A percentile compares a stretch with the other conserved stretches of the same genome.
phyloP scores from a whole-genome alignment of 1,140 invertebrate genomes.

The Trichonephila inaurata region DNA sequence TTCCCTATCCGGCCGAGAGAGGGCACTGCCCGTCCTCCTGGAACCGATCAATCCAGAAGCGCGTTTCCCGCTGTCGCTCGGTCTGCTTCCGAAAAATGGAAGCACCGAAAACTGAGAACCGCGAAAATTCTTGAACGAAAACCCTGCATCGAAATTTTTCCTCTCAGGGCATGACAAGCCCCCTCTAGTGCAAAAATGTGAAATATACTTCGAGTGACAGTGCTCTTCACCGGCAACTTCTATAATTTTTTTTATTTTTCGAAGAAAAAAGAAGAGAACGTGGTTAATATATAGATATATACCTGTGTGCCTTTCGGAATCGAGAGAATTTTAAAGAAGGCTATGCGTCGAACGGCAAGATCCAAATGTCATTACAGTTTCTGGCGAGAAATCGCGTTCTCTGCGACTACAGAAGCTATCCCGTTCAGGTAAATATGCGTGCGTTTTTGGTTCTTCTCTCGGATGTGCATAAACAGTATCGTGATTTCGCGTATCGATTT shows the following conservation, averaged over 20 bases:
- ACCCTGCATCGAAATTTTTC: not conserved
- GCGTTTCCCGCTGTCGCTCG: slow-evolving; percentile 31
- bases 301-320: slow-evolving; percentile 30
- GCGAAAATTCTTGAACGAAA: not conserved
- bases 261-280: not conserved
- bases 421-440: not conserved
- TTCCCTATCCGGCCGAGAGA: slow-evolving; percentile 5
- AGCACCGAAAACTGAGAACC: slow-evolving; percentile 38
- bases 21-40: not conserved
- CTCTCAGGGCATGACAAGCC: not conserved
- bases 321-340: too few relatives aligned
- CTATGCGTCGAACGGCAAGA: slow-evolving; percentile 14
- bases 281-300: not conserved
- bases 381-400: not conserved
- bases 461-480: too few relatives aligned
- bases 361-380: slow-evolving; percentile 5
- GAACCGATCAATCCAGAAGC: slow-evolving; percentile 53
- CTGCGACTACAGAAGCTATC: not conserved
- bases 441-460: not conserved
- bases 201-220: too few relatives aligned
- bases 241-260: not conserved
- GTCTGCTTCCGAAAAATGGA: slow-evolving; percentile 68
- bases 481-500: slow-evolving; percentile 1
- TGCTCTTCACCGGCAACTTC: too few relatives aligned
- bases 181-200: not conserved